Percentiles rank a stretch among this genome's conserved stretches.
Conservation (phyloP, 2,113 vertebrate genomes). For the Parus major region DNA sequence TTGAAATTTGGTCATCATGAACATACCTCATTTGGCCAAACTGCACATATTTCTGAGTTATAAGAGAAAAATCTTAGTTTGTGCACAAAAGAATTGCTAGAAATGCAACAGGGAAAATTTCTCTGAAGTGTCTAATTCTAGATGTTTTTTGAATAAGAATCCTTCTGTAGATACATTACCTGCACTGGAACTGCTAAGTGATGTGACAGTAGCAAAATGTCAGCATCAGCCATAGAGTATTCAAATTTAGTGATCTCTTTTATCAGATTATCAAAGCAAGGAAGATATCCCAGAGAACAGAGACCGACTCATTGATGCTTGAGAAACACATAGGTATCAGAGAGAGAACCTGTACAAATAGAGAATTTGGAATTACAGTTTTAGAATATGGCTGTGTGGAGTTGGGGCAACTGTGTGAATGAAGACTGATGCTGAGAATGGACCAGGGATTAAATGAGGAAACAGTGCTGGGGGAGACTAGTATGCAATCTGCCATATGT, state of each 20-base stretch:
- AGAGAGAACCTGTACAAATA: neutral
- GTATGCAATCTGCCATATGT: accelerated
- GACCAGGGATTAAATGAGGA: neutral
- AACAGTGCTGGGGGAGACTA: neutral
- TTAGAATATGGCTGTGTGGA: neutral
- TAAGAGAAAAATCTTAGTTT: neutral
- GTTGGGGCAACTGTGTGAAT: neutral
- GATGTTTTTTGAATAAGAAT: neutral
- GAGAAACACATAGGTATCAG: neutral
- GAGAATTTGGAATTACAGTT: neutral
- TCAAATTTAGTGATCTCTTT: neutral
- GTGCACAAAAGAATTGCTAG: neutral
- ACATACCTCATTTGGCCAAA: neutral
- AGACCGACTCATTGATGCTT: neutral
- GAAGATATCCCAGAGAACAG: neutral
- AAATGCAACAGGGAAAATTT: neutral
- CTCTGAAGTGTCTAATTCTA: neutral
- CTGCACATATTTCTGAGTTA: neutral
- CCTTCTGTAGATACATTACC: neutral
- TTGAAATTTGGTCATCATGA: neutral
- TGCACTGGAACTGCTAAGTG: neutral
- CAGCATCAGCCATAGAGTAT: neutral
- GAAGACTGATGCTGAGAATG: neutral
- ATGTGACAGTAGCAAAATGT: neutral
- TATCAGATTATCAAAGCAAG: neutral